Base-by-base conservation (phyloP, 1,140 invertebrate genomes). In the Hycleus cichorii region DNA sequence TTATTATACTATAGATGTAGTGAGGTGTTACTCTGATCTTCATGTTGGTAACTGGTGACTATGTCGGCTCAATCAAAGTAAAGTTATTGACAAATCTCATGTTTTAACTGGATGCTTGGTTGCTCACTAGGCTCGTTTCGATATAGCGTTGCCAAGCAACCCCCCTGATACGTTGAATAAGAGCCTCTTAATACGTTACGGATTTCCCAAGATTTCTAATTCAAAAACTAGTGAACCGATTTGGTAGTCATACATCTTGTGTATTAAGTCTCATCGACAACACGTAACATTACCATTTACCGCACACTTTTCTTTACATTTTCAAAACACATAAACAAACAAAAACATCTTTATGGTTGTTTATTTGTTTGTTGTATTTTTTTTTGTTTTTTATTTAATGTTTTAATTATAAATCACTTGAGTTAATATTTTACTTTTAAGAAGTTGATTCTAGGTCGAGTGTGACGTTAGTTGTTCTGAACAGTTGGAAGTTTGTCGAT, bases 181-280 rank as follows among this genome's bases (percentile, higher is more conserved):
- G 62, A 58, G 58, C 25, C 59, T 59, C 63, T 64, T 62, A 61
- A 62, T 64, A 62, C 63, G 53, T 63, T 56, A 63, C 62, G 58
- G 58, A 63, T 63, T 60, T 57, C 46, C 59, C 59, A 64, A 64
- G 63, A 64, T 64, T 64, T 64, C 49, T 62, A 62, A 62, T 64
- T 62, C 59, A 60, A 60, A 56, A 60, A 51, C 52, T 60, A 60
- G 49, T 54, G 45, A 61, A 51, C 54, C 59, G 54, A 61, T 61
- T 61, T 56, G 7, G 42, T 53, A 56, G 54, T 61, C 49, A 54
- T 61, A 61, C 54, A 52, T 57, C 53, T 61, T 40, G 27, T 1
- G 54, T 49, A 56, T 61, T 53, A 57, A 54, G 57, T 57, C 59
- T 57, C 56, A 44, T 42, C 39, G 46, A 45, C 47, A 48, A 47